A percentile compares a stretch with the other conserved stretches of the same genome.
These are phyloP conservation scores for Hirudinaria manillensis DNA, from an alignment of 2,888 invertebrate species.

Conservation along the genomic window DNA sequence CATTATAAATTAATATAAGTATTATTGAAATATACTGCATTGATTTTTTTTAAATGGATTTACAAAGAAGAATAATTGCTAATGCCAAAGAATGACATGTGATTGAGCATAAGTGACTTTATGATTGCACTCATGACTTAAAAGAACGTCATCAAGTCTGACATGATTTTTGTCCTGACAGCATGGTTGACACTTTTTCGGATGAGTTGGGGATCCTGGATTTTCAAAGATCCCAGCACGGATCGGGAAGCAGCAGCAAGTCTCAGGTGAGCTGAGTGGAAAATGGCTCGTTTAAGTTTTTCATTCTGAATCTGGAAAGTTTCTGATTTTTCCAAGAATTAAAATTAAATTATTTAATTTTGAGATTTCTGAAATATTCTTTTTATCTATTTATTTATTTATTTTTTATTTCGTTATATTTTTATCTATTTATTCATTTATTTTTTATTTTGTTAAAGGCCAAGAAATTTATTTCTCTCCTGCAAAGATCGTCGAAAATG, in stretches of 20 bases:
- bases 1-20: background rate
- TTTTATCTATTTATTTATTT: too few species aligned
- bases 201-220: slow-evolving; percentile 67
- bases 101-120: too few species aligned
- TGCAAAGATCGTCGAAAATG: slow-evolving; percentile 9
- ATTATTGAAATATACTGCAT: too few species aligned
- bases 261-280: slow-evolving; percentile 60
- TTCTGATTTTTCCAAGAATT: too few species aligned
- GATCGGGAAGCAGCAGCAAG: slow-evolving; percentile 68
- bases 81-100: too few species aligned
- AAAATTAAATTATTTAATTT: too few species aligned
- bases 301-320: too few species aligned
- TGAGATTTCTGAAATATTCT: too few species aligned
- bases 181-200: slow-evolving; percentile 68
- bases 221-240: slow-evolving; percentile 63
- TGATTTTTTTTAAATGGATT: too few species aligned
- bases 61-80: background rate
- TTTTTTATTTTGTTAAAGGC: slow-evolving; percentile 5
- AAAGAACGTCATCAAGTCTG: background rate
- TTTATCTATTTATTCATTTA: background rate
- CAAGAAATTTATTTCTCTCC: slow-evolving; percentile 24
- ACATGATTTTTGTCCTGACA: slow-evolving; percentile 36
- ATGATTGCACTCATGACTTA: too few species aligned
- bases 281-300: background rate
- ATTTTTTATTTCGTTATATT: too few species aligned